Evolutionary conservation across 2,797 vertebrate genomes (phyloP), one percentile per base, ranked within the genome.

Genomic region (Protosalanx chinensis): DNA sequence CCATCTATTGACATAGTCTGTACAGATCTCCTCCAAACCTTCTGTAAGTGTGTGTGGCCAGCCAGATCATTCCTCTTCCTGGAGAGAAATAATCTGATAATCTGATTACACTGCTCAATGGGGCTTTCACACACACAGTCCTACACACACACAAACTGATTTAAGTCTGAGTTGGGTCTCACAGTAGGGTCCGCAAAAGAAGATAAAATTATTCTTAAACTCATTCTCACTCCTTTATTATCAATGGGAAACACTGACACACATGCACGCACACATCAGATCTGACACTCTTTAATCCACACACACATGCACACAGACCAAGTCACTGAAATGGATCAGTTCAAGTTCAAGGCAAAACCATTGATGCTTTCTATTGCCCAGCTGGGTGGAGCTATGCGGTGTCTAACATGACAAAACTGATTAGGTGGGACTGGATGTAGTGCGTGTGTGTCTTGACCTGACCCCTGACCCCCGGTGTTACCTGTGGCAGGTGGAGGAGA

Each of bases 401-500:
- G 49, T 37, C 7, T 56, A 56, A 16, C 15, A n/a, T 56, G 51
- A 56, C 15, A n/a, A n/a, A 5, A 16, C 16, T 51, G 51, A 56
- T 56, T n/a, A 16, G 51, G 12, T 81, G 76, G 81, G 81, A 84
- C 77, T 89, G 83, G 46, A 8, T 4, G n/a, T 56, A 37, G 46
- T 35, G n/a, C 18, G 67, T 20, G 30, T 56, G 33, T 62, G 78
- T 23, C 64, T 16, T 37, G n/a, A 23, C 3, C 70, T 75, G 33
- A 79, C 10, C 1, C 15, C 51, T 7, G 15, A 33, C 46, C 2
- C 57, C 53, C 12, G 78, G 12, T 89, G 75, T 90, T 82, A 84
- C 81, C 76, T 75, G 66, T 81, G 79, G 23, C 88, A 98, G 97
- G 96, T 99, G 83, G 97, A 98, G 89, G 97, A 98, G 76, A 94